A percentile compares a stretch with the other conserved stretches of the same genome.
These are phyloP conservation scores for Ormyrus labotus DNA, from an alignment of 2,888 invertebrate genomes.

Conservation along the genomic window DNA sequence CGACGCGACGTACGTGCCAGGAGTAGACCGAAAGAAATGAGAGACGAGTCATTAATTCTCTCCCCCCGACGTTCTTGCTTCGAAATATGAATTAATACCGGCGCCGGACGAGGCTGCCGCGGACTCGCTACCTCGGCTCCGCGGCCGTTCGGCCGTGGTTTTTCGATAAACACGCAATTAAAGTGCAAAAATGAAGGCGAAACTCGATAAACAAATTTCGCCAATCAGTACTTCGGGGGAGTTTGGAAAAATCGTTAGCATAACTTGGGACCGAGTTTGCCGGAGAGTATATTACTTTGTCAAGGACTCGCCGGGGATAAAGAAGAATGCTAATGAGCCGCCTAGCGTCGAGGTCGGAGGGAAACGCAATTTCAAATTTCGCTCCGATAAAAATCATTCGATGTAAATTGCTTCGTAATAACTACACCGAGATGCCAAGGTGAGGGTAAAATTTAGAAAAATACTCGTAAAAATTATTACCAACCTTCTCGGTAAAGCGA, in stretches of 20 bases:
- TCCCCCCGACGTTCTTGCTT: background rate
- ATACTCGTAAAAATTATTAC: too few relatives aligned
- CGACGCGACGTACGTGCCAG: background rate
- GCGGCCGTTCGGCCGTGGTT: too few relatives aligned
- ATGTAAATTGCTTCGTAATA: too few relatives aligned
- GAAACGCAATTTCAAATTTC: too few relatives aligned
- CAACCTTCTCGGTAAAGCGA: too few relatives aligned
- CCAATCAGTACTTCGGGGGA: background rate
- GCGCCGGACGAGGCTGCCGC: background rate
- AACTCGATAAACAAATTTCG: constrained; percentile 5
- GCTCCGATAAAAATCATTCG: too few relatives aligned
- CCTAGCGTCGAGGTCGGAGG: too few relatives aligned
- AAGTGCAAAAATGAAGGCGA: constrained; percentile 3
- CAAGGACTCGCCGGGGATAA: background rate
- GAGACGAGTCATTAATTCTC: constrained; percentile 1
- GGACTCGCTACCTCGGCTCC: constrained; percentile 7
- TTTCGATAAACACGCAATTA: constrained; percentile 2
- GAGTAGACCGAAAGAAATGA: background rate
- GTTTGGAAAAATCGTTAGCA: constrained; percentile 6
- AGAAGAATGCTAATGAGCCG: background rate
- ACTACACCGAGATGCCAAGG: too few relatives aligned
- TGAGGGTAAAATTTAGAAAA: too few relatives aligned
- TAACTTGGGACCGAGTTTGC: too few relatives aligned
- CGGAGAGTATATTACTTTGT: background rate
- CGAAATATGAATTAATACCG: constrained; percentile 8